Evolutionary conservation across 1,140 invertebrate species (phyloP).

Genomic region (Drosophila mojavensis): DNA sequence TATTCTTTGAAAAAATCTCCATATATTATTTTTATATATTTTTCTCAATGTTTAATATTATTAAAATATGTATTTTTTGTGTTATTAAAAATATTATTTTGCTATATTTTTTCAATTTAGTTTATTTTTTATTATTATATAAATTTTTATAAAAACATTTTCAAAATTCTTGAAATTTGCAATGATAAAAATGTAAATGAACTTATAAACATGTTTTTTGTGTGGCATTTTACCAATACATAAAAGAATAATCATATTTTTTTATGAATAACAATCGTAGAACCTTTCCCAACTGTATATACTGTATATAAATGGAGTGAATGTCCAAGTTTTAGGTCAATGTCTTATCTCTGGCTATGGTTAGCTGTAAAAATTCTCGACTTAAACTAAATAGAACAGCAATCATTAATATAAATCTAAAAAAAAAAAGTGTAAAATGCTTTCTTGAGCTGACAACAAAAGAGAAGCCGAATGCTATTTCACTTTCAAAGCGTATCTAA

Average conservation of each 20-base stretch:
- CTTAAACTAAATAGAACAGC: constrained; percentile 1
- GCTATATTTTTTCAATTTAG: too few species aligned
- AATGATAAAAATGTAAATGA: background rate
- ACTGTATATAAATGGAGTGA: constrained; percentile 12
- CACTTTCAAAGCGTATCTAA: constrained; percentile 38
- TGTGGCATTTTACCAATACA: background rate
- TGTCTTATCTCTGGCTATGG: constrained; percentile 15
- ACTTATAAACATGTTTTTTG: background rate
- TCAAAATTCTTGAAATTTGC: background rate
- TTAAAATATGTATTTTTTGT: too few species aligned
- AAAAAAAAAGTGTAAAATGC: background rate
- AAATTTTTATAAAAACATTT: too few species aligned
- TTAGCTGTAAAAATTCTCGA: constrained; percentile 23
- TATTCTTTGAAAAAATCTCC: background rate
- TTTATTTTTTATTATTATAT: too few species aligned
- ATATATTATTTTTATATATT: too few species aligned
- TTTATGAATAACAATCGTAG: too few species aligned
- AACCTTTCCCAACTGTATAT: constrained; percentile 1
- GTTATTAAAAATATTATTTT: too few species aligned
- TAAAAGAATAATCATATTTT: too few species aligned
- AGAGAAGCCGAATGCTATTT: constrained; percentile 36
- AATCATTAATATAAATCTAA: background rate
- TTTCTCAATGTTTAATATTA: too few species aligned
- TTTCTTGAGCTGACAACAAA: constrained; percentile 15
- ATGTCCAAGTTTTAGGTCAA: constrained; percentile 26